Evolutionary conservation across 2,113 vertebrate genomes (phyloP).

Genomic region (Megalops atlanticus): DNA sequence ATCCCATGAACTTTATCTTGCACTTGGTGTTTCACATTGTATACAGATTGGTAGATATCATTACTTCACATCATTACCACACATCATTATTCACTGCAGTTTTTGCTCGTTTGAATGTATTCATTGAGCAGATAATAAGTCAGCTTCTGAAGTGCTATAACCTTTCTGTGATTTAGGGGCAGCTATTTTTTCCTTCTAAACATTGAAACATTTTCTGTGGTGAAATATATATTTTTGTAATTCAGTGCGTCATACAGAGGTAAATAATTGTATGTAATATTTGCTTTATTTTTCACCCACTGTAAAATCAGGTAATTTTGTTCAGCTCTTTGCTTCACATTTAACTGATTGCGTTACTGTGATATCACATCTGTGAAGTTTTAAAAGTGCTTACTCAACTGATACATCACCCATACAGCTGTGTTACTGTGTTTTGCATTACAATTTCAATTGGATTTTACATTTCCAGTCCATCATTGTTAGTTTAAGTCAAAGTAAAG

Average conservation of each 20-base stretch:
- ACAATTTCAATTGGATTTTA: neutral
- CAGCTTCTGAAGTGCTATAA: neutral
- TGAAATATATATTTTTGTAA: neutral
- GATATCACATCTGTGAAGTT: neutral
- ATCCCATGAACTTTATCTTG: neutral
- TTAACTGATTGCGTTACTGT: neutral
- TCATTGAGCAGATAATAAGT: neutral
- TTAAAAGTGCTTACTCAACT: too few species aligned
- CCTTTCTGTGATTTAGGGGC: neutral
- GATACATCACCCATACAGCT: too few species aligned
- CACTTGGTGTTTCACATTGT: too few species aligned
- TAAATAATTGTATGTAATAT: too few species aligned
- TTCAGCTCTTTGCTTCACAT: neutral
- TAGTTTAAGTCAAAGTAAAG: neutral
- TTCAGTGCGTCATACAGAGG: too few species aligned
- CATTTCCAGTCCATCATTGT: neutral
- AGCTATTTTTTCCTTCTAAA: neutral
- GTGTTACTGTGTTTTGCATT: too few species aligned
- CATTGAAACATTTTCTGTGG: neutral
- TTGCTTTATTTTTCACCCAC: neutral
- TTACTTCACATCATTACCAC: too few species aligned
- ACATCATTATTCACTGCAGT: neutral
- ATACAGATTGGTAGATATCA: neutral
- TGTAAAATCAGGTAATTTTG: neutral
- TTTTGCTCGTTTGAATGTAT: neutral